Base-by-base conservation (phyloP, 2,888 invertebrate genomes). In the Cephonodes hylas region DNA sequence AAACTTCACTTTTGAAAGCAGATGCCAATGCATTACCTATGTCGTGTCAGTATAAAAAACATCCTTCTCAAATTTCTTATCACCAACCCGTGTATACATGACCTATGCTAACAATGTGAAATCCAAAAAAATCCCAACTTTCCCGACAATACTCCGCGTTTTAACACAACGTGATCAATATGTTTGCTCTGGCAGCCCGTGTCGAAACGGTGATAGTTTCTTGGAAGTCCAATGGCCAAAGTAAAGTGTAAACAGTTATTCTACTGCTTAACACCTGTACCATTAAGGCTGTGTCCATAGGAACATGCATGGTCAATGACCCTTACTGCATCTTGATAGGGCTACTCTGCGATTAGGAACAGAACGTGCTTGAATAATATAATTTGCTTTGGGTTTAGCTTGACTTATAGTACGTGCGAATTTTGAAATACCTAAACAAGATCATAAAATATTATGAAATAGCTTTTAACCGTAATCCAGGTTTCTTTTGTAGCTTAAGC, bases 211-310 rank as follows among this genome's bases (percentile, higher is more conserved):
- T 42, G 60, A 60, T 60, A 42, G 60, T 38, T 60, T 60, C 60
- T 23, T 23, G 10, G 60, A 60, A 60, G 38, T 48, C 18, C 46
- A 22, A 59, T 25, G 25, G 48, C 23, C 25, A 42, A 48, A 48
- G 60, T 60, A 60, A 60, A 31, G 58, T 48, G 62, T 63, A 70
- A 66, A 76, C 69, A 70, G 64, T 76, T 71, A 67, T 25, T 63
- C 65, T 68, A 56, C 58, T 68, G 60, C 59, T 71, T 76, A 68
- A 63, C 74, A 74, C 70, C 66, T 72, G 61, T 3, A 46, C 60
- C 59, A 65, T 71, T 68, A 69, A 60, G 62, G 62, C 60, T 62
- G 56, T 58, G 27, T 59, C 66, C 66, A 69, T 60, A 69, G 66
- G 67, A 48, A 57, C 58, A 42, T 58, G 20, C 45, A 44, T 27